Evolutionary conservation across 2,113 vertebrate species (phyloP).

Genomic region (Riparia riparia): DNA sequence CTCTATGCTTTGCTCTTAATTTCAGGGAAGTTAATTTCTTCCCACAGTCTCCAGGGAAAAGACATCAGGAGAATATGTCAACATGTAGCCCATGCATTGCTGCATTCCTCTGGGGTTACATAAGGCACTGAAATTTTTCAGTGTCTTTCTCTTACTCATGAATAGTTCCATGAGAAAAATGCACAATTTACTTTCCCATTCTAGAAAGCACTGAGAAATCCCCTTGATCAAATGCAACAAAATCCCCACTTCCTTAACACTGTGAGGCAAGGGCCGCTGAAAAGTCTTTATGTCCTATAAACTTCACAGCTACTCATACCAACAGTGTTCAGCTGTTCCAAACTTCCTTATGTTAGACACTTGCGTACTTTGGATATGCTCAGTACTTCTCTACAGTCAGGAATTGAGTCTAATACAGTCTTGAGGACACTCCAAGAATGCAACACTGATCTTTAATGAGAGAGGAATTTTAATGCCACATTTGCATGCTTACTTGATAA

Average conservation of each 20-base stretch:
- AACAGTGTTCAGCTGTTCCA: neutral
- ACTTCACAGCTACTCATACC: neutral
- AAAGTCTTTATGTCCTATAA: neutral
- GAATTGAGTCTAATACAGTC: neutral
- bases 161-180: conserved; percentile 54
- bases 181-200: conserved; percentile 55
- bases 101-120: conserved; percentile 24
- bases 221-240: neutral
- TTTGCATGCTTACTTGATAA: neutral
- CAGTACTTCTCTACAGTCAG: neutral
- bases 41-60: neutral
- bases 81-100: neutral
- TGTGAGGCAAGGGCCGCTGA: neutral
- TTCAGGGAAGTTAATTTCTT: neutral
- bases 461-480: neutral
- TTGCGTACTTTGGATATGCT: neutral
- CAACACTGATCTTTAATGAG: neutral
- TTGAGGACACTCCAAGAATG: neutral
- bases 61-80: conserved; percentile 12
- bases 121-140: conserved; percentile 28
- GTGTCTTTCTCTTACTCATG: neutral
- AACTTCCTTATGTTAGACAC: neutral
- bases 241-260: conserved; percentile 19
- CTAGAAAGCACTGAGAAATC: conserved; percentile 23
- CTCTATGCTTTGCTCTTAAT: neutral